Evolutionary conservation across 1,140 invertebrate species (phyloP), one percentile per base, ranked within the genome.

Genomic region (Heliconius hewitsoni): DNA sequence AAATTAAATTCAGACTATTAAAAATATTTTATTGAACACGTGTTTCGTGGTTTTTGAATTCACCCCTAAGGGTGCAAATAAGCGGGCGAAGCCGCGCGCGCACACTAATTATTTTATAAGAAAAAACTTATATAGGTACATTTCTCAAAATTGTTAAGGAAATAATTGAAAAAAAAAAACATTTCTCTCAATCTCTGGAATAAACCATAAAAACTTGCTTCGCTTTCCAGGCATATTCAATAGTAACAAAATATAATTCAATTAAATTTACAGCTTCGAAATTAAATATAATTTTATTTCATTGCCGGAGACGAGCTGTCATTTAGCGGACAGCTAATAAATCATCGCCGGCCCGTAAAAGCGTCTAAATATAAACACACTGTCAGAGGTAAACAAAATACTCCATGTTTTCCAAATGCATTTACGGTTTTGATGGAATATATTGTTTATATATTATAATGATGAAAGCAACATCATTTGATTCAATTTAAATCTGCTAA

Each of bases 341-440:
- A 86, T 92, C 90, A 91, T 90, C 86, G 85, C 83, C 79, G 81
- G 85, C 86, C 88, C 88, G 91, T 92, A 92, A 92, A 92, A 86
- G 86, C 88, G 85, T 87, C 91, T 92, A 92, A 92, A 92, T 89
- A 92, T 92, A 92, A 92, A 92, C 89, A 88, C 79, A 81, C 87
- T 86, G 89, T 91, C 87, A 87, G 86, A 83, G 85, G 82, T 84
- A 86, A 88, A 90, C 87, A 84, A 90, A 90, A 89, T 88, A 88
- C 76, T 85, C 81, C 80, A 87, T 87, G 79, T 50, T 71, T 72
- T 76, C 19, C 50, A 80, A 73, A 66, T 46, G 71, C 55, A 76
- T 71, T 27, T 57, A 60, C 71, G 37, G 19, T 42, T 37, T 72
- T 72, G 34, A 39, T 72, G 30, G 18, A 8, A 72, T 72, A 72